Percentiles rank a stretch among this genome's conserved stretches.
phyloP scores from a whole-genome alignment of 2,888 invertebrate genomes.

The Polyommatus icarus region DNA sequence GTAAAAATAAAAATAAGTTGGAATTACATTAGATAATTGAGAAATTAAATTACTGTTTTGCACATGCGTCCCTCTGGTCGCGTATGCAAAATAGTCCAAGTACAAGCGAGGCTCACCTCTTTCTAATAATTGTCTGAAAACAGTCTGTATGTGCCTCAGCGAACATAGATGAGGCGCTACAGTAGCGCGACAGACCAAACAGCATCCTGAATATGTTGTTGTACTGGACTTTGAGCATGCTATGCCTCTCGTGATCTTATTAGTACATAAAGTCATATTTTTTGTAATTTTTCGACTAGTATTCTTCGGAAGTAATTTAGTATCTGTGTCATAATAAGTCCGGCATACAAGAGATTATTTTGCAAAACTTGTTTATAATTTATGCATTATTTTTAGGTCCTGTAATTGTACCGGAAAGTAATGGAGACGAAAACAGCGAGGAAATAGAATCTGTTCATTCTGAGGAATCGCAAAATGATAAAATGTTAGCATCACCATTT shows the following conservation, averaged over 20 bases:
- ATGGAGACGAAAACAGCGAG: background rate
- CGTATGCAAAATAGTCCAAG: no score
- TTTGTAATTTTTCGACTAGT: background rate
- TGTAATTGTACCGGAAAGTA: conserved; percentile 19
- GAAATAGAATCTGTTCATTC: background rate
- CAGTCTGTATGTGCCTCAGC: no score
- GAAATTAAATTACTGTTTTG: no score
- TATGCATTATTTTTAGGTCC: conserved; percentile 27
- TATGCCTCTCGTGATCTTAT: background rate
- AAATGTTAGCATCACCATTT: conserved; percentile 9
- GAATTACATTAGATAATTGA: no score
- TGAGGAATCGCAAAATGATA: background rate
- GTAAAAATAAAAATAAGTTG: no score
- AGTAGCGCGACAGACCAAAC: no score
- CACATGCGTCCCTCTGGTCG: no score
- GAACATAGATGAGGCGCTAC: no score
- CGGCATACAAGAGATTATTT: background rate
- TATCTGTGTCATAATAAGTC: conserved; percentile 4
- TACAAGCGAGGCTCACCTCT: no score
- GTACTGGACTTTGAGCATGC: no score
- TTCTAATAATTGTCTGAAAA: no score
- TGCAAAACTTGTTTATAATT: conserved; percentile 4
- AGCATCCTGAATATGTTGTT: no score
- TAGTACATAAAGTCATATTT: background rate
- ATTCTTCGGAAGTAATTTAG: background rate